Base-by-base conservation (phyloP, 2,113 vertebrate genomes). In the Fukomys damarensis region DNA sequence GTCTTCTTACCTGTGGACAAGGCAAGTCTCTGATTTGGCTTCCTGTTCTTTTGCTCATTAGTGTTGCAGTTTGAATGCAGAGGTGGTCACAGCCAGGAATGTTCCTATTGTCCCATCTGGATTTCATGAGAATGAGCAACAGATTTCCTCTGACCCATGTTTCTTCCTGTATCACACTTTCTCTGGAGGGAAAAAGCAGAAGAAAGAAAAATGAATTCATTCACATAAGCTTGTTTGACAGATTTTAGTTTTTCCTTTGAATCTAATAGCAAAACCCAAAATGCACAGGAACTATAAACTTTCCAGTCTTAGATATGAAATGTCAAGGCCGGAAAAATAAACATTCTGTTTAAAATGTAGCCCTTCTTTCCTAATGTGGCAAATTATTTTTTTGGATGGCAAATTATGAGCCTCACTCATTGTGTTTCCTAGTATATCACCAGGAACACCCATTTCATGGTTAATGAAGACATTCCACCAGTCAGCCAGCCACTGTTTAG, bases 401-500 rank as follows among this genome's bases (percentile, higher is more conserved):
- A 30, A 97, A 87, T 65, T 74, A 93, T 85, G 95, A 97, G 89
- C 19, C 9, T 79, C 80, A 46, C 1, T 5, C 86, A 80, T 46
- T 43, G 52, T 61, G n/a, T 72, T 89, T 94, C 68, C 81, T 82
- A 49, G 26, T 9, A n/a, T 16, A 46, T 0, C 1, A 81, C 0
- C 1, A 0, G 63, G 89, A 96, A 89, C 54, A 92, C 80, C 12
- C 2, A 30, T 70, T 91, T 0, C 0, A 24, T 11, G 46, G 72
- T 72, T 89, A 97, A 94, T 2, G 2, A 96, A 98, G 93, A 91
- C 28, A 0, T 87, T 95, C 58, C 26, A 93, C 49, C 81, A 95
- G 84, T 0, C 1, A 98, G 63, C 41, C 80, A 93, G 81, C 38
- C 87, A 94, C 68, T 96, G 61, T 93, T 98, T 93, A 97, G 54